phyloP scores from a whole-genome alignment of 2,888 invertebrate genomes.

The Rambutsinella grinnellia region DNA sequence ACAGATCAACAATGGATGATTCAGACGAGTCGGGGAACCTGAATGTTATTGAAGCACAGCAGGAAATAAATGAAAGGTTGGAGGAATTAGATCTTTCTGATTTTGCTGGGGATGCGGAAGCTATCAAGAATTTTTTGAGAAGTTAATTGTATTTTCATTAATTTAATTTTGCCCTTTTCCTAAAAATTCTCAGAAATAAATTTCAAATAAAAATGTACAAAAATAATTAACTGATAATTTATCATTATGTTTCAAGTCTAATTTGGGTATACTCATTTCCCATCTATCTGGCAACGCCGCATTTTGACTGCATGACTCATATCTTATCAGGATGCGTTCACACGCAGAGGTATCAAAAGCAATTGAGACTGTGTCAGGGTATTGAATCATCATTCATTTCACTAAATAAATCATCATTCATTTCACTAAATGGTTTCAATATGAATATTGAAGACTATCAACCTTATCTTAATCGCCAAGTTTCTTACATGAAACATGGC shows the following conservation, averaged over 20 bases:
- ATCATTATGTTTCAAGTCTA: no score
- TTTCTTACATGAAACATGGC: background rate
- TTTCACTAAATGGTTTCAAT: background rate
- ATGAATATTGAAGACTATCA: constrained; percentile 3
- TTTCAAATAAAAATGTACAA: no score
- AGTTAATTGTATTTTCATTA: no score
- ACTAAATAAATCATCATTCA: no score
- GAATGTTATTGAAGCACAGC: background rate
- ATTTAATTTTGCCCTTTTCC: no score
- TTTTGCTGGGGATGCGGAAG: constrained; percentile 2
- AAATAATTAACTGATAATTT: no score
- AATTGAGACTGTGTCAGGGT: background rate
- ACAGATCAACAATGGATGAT: constrained; percentile 15
- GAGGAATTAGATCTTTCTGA: constrained; percentile 1
- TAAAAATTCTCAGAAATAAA: no score
- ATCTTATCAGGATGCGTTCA: background rate
- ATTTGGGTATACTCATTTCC: no score
- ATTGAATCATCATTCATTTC: background rate
- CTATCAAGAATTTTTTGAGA: background rate
- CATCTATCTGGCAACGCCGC: no score
- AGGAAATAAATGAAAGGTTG: background rate
- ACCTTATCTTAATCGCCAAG: background rate
- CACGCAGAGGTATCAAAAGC: background rate
- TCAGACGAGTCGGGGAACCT: background rate
- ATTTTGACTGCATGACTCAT: no score